phyloP scores from a whole-genome alignment of 2,888 invertebrate genomes.

The Ophion ellenae region DNA sequence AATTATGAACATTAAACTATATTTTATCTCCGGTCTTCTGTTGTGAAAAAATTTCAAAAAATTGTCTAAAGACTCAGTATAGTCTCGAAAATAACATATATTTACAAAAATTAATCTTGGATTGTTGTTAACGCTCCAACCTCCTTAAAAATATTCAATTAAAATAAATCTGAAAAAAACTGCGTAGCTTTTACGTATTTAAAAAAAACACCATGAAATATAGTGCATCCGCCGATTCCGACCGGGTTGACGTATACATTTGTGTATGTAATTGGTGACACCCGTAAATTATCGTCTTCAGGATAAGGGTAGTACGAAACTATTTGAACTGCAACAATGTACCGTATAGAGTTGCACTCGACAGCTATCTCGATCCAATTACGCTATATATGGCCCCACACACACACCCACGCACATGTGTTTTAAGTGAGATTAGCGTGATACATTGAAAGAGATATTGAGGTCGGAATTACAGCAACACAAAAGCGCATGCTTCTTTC shows the following conservation, averaged over 20 bases:
- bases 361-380: constrained; percentile 56
- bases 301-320: constrained; percentile 38
- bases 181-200: neutral
- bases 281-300: constrained; percentile 41
- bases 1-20: too few relatives aligned
- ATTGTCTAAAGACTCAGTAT: too few relatives aligned
- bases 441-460: constrained; percentile 23
- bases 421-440: constrained; percentile 5
- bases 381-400: constrained; percentile 19
- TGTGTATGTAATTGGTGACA: constrained; percentile 22
- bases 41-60: too few relatives aligned
- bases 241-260: neutral
- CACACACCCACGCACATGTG: neutral
- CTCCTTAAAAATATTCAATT: neutral
- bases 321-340: constrained; percentile 65
- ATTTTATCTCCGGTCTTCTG: too few relatives aligned
- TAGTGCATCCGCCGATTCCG: neutral
- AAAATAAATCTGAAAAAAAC: neutral
- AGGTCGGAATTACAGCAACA: constrained; percentile 14
- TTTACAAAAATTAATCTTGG: too few relatives aligned
- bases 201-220: neutral
- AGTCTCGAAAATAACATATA: too few relatives aligned
- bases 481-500: constrained; percentile 2
- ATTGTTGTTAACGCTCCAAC: too few relatives aligned
- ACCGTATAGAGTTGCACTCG: constrained; percentile 40